Base-by-base conservation (phyloP, 1,140 invertebrate species). In the Drosophila triauraria region DNA sequence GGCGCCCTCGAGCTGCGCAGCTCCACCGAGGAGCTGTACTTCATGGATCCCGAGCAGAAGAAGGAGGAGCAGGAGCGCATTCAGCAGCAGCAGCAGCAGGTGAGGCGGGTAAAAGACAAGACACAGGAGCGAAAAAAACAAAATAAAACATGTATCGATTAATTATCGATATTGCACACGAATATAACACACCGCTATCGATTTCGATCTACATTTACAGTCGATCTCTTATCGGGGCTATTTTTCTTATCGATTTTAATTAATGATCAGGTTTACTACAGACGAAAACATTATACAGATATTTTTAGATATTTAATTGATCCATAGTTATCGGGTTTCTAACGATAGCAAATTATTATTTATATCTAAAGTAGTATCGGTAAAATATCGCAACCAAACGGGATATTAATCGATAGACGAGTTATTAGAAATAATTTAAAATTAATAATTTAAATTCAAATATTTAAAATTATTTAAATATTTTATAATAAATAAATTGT, bases 1-100 rank as follows among this genome's bases (percentile, higher is more conserved):
- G 97, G 97, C 80, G 95, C 96, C 4, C 94, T 96, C 42, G 97
- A 98, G 83, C 92, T 97, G 48, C 94, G 96, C 67, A 97, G 96
- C 17, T 97, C 97, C 20, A 98, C 97, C 5, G 97, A 97, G 92
- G 97, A 98, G 93, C 93, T 97, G 53, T 96, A 96, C 67, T 95
- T 96, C 75, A 95, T 97, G 82, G 96, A 97, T 93, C 94, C 95
- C 0, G 93, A 95, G 56, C 94, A 95, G 77, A 94, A 94, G 71
- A 90, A 93, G 84, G 85, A 93, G 80, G 91, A 93, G 78, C 91
- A 94, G 93, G 93, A 91, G 32, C 86, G 82, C 25, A 74, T 80
- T 35, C 87, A 91, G 30, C 71, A 78, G 42, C 81, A 78, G 46
- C 77, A 84, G 54, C 82, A 84, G 69, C 82, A 86, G 82, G 83